phyloP scores from a whole-genome alignment of 2,113 vertebrate genomes.

The Gymnarchus niloticus region DNA sequence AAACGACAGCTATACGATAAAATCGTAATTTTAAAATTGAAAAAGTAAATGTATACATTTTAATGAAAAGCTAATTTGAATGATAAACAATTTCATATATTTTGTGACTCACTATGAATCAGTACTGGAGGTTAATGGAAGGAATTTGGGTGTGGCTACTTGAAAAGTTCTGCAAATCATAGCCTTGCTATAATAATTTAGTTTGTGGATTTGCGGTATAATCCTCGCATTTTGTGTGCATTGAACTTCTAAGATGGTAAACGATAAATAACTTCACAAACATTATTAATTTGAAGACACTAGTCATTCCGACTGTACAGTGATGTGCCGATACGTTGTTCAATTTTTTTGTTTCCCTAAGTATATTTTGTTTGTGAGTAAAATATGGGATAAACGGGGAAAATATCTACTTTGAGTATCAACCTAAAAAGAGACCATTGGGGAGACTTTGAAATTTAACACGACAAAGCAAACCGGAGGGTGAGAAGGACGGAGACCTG shows the following conservation, averaged over 20 bases:
- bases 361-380: not conserved
- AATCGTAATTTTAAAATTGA: too few species aligned
- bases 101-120: too few species aligned
- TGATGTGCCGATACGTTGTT: not conserved
- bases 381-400: not conserved
- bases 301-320: too few species aligned
- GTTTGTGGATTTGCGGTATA: not conserved
- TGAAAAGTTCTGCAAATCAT: too few species aligned
- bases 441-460: conserved; percentile 34
- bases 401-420: not conserved
- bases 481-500: conserved; percentile 52
- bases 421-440: conserved; percentile 24
- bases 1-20: too few species aligned
- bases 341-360: not conserved
- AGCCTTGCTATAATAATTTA: too few species aligned
- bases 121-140: too few species aligned
- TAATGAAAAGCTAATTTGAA: too few species aligned
- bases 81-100: too few species aligned
- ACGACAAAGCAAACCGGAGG: conserved; percentile 35
- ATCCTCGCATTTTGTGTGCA: not conserved
- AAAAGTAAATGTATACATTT: too few species aligned
- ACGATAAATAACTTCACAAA: too few species aligned
- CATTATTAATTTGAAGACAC: not conserved
- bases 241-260: not conserved
- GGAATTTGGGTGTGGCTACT: not conserved